Conservation (phyloP, 2,888 invertebrate genomes). For the Lycocerus yunnanus region DNA sequence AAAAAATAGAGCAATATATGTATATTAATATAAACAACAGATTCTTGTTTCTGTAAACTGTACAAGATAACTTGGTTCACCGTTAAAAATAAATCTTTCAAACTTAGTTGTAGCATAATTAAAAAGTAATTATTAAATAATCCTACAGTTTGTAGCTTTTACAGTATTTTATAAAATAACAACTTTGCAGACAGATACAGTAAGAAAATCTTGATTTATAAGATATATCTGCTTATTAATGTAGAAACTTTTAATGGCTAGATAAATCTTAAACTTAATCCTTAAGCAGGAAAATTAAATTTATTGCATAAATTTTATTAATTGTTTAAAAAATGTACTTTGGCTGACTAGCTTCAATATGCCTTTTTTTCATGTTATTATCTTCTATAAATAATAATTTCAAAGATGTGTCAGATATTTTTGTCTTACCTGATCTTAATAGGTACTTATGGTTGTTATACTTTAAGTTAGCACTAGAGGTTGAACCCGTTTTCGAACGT, state of each 20-base stretch:
- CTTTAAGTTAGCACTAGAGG: no score
- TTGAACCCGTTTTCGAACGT: no score
- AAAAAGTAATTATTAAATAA: neutral
- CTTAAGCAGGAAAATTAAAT: neutral
- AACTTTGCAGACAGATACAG: neutral
- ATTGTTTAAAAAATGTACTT: neutral
- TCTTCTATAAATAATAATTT: no score
- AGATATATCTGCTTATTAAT: neutral
- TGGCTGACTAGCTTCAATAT: no score
- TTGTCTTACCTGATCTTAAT: no score
- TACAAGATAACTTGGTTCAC: neutral
- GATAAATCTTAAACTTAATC: neutral
- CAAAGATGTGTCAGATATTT: no score
- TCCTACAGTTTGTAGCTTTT: neutral
- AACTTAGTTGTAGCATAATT: neutral
- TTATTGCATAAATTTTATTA: neutral
- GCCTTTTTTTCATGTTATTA: no score
- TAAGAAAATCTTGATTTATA: neutral
- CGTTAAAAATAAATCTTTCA: neutral
- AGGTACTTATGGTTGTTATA: no score
- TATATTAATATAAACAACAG: no score
- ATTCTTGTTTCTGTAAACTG: no score
- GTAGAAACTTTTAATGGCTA: neutral
- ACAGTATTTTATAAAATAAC: neutral
- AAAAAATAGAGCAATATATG: no score